Conservation (phyloP, 2,113 vertebrate species). For the Nansenia antarctica region DNA sequence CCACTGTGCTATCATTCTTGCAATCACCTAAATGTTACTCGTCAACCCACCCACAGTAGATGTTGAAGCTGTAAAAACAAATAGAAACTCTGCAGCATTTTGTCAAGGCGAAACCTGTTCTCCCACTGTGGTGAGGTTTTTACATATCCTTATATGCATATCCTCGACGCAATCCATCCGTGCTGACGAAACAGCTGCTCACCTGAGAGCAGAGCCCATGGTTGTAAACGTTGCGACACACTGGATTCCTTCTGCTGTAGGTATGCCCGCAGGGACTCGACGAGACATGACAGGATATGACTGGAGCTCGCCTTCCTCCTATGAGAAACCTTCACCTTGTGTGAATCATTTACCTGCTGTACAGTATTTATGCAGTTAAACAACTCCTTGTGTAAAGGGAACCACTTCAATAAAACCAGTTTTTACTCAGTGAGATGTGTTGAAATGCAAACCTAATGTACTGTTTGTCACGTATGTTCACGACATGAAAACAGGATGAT, state of each 20-base stretch:
- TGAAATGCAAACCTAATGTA: not conserved
- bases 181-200: conserved; percentile 34
- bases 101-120: conserved; percentile 30
- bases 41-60: not conserved
- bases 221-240: conserved; percentile 42
- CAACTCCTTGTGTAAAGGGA: conserved; percentile 1
- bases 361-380: not conserved
- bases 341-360: conserved; percentile 4
- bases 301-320: not conserved
- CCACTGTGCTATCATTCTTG: not conserved
- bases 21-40: too few relatives aligned
- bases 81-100: not conserved
- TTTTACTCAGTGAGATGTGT: not conserved
- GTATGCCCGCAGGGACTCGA: not conserved
- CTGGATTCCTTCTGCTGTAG: conserved; percentile 1
- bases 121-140: conserved; percentile 23
- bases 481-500: conserved; percentile 7
- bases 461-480: not conserved
- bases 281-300: not conserved
- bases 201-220: conserved; percentile 22
- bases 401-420: not conserved
- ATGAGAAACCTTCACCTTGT: not conserved
- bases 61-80: not conserved
- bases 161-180: not conserved
- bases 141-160: conserved; percentile 14